Base-by-base conservation (phyloP, 2,888 invertebrate genomes). In the Halictus ligatus region DNA sequence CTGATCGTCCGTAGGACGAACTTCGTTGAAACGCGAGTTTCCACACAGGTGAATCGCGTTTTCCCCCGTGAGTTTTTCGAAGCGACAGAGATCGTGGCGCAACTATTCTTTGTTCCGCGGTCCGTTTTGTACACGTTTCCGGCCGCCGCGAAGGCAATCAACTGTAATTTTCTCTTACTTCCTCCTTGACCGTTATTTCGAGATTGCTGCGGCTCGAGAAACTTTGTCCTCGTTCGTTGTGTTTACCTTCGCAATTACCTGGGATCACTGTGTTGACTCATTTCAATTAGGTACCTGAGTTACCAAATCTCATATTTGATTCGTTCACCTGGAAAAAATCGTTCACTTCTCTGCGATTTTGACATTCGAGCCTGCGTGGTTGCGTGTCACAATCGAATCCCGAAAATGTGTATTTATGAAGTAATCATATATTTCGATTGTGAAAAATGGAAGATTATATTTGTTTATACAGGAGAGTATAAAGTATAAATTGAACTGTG, bases 41-140 rank as follows among this genome's bases (percentile, higher is more conserved):
- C 15, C 29, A 21, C 58, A 54, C 58, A 54, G 54, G 25, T 74
- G 58, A 83, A n/a, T 40, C 50, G 7, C 10, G 35, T 58, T 69
- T 15, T 29, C 29, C 54, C 60, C 2, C 0, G 40, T n/a, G 54
- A 64, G 25, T 67, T 78, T 67, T 54, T 73, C 48, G 13, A 13
- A 15, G 7, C 43, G 48, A 29, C n/a, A 8, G 2, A 29, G 18
- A 78, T 73, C 48, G 50, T 64, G 54, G 54, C 21, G 54, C 29
- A 67, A 67, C 40, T 10, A 40, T 69, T 69, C 69, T 40, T 69
- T 73, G 78, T 73, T 29, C 18, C 50, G 46, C 29, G 50, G 43
- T 18, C n/a, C 18, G 29, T 73, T 73, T 73, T 50, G 18, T 48
- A 25, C 15, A 25, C 2, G 46, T 50, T 29, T 50, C 29, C 72